Conservation (phyloP, 1,140 invertebrate species). For the Drosophila melanica region DNA sequence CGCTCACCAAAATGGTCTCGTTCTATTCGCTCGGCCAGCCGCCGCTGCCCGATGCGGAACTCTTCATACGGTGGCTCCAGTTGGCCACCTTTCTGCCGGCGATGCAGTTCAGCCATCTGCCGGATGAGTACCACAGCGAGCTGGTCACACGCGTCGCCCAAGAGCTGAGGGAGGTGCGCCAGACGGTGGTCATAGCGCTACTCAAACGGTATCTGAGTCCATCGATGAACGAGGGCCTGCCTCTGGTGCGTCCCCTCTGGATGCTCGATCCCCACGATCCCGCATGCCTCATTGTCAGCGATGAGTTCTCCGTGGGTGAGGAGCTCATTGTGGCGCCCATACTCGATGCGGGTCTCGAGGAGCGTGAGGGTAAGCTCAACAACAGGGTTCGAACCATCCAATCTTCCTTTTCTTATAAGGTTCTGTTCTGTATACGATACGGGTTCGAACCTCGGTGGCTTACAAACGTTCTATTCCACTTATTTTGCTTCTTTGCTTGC, state of each 20-base stretch:
- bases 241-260: conserved; percentile 95
- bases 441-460: no score
- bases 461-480: no score
- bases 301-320: conserved; percentile 96
- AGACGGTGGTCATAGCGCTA: conserved; percentile 90
- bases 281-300: conserved; percentile 90
- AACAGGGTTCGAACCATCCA: no score
- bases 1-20: conserved; percentile 74
- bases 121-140: conserved; percentile 92
- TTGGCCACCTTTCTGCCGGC: conserved; percentile 95
- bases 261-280: conserved; percentile 93
- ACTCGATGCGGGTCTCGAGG: conserved; percentile 87
- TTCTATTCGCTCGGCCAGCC: conserved; percentile 78
- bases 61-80: conserved; percentile 98
- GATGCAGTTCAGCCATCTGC: conserved; percentile 95
- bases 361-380: conserved; percentile 85
- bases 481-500: conserved; percentile 26
- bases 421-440: no score
- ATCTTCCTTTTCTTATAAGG: no score
- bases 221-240: conserved; percentile 91
- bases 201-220: conserved; percentile 90
- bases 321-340: conserved; percentile 96
- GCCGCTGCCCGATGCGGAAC: conserved; percentile 90
- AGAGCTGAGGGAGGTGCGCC: conserved; percentile 89
- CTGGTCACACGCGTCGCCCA: conserved; percentile 91